A percentile compares a stretch with the other conserved stretches of the same genome.
Evolutionary conservation across 2,113 vertebrate genomes (phyloP).

Genomic region (Colinus virginianus): DNA sequence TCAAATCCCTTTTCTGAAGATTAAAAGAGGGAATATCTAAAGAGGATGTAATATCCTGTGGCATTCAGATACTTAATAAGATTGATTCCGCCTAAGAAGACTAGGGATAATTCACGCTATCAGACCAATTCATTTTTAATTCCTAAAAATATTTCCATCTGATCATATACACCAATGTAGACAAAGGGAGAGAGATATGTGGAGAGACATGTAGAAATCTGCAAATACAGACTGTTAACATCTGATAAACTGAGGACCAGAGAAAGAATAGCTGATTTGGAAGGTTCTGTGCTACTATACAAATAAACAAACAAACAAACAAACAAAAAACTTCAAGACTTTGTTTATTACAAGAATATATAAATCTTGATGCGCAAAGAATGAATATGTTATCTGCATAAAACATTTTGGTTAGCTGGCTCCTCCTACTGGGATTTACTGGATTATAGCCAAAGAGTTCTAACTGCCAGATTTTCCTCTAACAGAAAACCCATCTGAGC

Average conservation of each 20-base stretch:
- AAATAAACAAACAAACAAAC: too few relatives aligned
- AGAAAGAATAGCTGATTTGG: not conserved
- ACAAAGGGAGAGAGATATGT: not conserved
- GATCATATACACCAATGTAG: not conserved
- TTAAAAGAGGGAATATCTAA: slow-evolving; percentile 32
- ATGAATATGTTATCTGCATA: not conserved
- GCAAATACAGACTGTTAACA: not conserved
- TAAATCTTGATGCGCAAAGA: not conserved
- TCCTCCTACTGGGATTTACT: slow-evolving; percentile 53
- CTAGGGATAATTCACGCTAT: not conserved
- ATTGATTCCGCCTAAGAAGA: not conserved
- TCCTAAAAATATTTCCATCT: slow-evolving; percentile 1
- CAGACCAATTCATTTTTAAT: slow-evolving; percentile 4
- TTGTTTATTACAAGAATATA: not conserved
- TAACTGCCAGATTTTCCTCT: slow-evolving; percentile 58
- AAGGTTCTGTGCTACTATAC: not conserved
- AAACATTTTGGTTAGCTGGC: slow-evolving; percentile 11
- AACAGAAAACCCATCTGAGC: slow-evolving; percentile 67
- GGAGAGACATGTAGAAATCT: not conserved
- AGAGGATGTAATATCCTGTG: not conserved
- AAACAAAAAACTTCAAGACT: not conserved
- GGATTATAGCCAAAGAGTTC: slow-evolving; percentile 35
- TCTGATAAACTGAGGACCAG: not conserved
- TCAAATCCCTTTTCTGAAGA: slow-evolving; percentile 34
- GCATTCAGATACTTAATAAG: not conserved